Conservation (phyloP, 1,140 invertebrate genomes). For the Oscheius sp. region DNA sequence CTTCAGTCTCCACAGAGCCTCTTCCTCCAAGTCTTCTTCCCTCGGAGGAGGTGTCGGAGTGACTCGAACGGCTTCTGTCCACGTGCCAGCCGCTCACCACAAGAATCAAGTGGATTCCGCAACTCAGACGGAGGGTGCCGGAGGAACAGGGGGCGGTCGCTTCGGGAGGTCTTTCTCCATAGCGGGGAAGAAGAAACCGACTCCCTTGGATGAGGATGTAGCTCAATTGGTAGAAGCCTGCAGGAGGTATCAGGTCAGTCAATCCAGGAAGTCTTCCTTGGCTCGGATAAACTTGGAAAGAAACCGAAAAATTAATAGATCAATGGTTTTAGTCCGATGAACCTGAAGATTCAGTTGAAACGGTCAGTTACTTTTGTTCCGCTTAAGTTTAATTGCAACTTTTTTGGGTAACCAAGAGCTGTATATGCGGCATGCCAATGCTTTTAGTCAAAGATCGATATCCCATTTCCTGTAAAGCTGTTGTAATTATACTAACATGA, state of each 20-base stretch:
- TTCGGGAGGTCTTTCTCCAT: slow-evolving; percentile 55
- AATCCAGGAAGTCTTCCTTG: no score
- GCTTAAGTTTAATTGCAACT: neutral
- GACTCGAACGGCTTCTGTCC: slow-evolving; percentile 33
- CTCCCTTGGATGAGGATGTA: slow-evolving; percentile 54
- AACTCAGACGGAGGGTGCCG: slow-evolving; percentile 48
- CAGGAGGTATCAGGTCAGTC: slow-evolving; percentile 51
- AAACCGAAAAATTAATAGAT: no score
- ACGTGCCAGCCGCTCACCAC: slow-evolving; percentile 21
- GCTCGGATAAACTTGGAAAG: no score
- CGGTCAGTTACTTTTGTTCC: neutral
- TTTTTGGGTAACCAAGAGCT: neutral
- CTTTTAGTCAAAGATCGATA: no score
- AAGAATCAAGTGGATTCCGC: slow-evolving; percentile 35
- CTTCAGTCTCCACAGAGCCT: neutral
- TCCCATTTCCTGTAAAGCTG: no score
- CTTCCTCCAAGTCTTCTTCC: neutral
- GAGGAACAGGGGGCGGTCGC: slow-evolving; percentile 13
- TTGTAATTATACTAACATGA: no score
- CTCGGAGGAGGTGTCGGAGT: slow-evolving; percentile 24
- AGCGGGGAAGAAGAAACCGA: slow-evolving; percentile 42
- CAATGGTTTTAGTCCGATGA: no score
- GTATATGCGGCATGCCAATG: neutral
- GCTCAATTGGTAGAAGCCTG: slow-evolving; percentile 55
- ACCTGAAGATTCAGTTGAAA: neutral